Conservation (phyloP, 2,113 vertebrate genomes). For the Pardalotus punctatus region DNA sequence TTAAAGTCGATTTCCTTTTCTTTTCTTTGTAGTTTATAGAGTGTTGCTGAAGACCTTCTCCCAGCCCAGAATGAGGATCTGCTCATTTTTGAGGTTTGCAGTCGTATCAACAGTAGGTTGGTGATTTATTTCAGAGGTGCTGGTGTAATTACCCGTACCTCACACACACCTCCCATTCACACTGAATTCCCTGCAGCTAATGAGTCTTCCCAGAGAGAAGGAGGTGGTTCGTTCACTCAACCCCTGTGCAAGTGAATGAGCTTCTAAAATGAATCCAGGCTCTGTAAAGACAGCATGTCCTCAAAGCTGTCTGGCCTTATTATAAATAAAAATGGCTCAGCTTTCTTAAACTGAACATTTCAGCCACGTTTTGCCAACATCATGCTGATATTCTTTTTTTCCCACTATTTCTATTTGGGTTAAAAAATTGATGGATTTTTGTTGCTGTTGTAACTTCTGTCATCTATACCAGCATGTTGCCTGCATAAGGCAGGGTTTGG, state of each 20-base stretch:
- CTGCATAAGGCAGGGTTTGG: not conserved
- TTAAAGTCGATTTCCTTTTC: conserved; percentile 50
- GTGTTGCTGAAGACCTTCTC: conserved; percentile 43
- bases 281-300: not conserved
- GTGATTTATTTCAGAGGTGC: conserved; percentile 18
- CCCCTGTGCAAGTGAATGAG: not conserved
- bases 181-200: not conserved
- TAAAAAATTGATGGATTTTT: not conserved
- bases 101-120: not conserved
- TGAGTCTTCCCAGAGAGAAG: not conserved
- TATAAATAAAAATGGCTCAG: not conserved
- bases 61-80: conserved; percentile 9
- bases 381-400: not conserved
- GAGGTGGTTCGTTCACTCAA: not conserved
- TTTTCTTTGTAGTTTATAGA: conserved; percentile 51
- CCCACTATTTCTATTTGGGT: not conserved
- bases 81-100: conserved; percentile 36
- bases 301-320: not conserved
- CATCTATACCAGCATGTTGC: not conserved
- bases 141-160: not conserved
- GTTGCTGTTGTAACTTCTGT: not conserved
- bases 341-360: not conserved
- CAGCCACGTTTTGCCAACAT: not conserved
- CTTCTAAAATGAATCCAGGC: not conserved
- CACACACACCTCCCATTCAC: not conserved